These are phyloP conservation scores for Bradynema listronoti DNA, from an alignment of 1,140 invertebrate species.

Conservation along the genomic window DNA sequence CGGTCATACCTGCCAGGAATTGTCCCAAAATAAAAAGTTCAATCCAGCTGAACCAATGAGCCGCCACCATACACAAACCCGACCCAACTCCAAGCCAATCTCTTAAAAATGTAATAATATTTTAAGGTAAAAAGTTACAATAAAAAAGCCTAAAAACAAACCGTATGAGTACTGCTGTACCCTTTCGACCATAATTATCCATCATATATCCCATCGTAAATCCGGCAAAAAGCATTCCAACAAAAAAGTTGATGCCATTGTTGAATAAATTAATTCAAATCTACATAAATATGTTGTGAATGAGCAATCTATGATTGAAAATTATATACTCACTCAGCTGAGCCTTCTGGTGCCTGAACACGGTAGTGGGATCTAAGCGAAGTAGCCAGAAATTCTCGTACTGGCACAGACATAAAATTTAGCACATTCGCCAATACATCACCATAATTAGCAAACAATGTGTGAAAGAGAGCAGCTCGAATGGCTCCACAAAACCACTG, in stretches of 20 bases:
- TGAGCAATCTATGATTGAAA: not conserved
- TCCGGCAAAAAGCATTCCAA: conserved; percentile 40
- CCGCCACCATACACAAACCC: conserved; percentile 27
- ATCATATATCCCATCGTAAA: conserved; percentile 38
- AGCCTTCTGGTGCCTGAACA: not conserved
- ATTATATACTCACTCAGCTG: conserved; percentile 2
- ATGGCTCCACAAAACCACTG: too few species aligned
- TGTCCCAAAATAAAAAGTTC: conserved; percentile 45
- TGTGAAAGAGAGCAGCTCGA: conserved; percentile 31
- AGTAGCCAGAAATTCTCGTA: conserved; percentile 27
- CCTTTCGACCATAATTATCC: conserved; percentile 38
- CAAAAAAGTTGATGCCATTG: conserved; percentile 28
- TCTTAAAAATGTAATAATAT: conserved; percentile 17
- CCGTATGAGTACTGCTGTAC: conserved; percentile 38
- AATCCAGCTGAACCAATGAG: conserved; percentile 23
- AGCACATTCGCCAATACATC: conserved; percentile 37
- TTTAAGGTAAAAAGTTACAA: not conserved
- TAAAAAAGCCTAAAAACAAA: conserved; percentile 4
- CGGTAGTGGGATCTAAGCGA: conserved; percentile 33
- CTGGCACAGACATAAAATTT: conserved; percentile 40
- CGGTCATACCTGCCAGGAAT: conserved; percentile 37
- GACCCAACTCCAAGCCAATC: conserved; percentile 30
- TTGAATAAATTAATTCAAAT: conserved; percentile 42
- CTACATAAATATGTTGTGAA: conserved; percentile 16
- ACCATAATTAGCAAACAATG: conserved; percentile 28